Evolutionary conservation across 2,888 invertebrate species (phyloP).

Genomic region (Rotaria socialis): DNA sequence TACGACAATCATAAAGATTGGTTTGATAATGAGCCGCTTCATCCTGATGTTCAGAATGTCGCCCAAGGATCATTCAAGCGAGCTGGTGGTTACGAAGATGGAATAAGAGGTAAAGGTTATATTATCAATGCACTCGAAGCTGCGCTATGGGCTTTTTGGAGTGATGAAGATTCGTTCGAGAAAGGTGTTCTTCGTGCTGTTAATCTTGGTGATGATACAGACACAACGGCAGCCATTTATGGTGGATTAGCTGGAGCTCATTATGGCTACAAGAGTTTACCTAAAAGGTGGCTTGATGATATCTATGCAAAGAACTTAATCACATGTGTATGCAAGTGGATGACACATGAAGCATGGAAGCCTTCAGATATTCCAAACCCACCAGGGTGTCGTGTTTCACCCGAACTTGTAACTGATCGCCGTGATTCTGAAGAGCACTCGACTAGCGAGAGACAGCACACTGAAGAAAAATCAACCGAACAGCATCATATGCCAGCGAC

Average conservation of each 20-base stretch:
- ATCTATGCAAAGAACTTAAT: background rate
- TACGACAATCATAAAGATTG: background rate
- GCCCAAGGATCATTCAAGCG: background rate
- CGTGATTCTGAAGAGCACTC: too few species aligned
- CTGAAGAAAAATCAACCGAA: too few species aligned
- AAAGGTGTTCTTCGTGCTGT: background rate
- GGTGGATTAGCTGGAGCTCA: background rate
- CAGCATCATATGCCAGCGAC: too few species aligned
- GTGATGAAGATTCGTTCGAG: background rate
- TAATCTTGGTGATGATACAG: background rate
- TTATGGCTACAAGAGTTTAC: background rate
- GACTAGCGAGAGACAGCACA: too few species aligned
- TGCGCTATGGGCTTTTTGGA: background rate
- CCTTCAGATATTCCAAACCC: too few species aligned
- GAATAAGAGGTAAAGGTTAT: background rate
- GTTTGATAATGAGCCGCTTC: background rate
- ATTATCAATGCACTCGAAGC: background rate
- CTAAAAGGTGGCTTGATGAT: background rate
- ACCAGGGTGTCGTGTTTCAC: too few species aligned
- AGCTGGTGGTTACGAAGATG: background rate
- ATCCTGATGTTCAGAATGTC: background rate
- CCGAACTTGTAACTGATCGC: too few species aligned
- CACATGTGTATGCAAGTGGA: background rate
- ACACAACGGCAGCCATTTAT: constrained; percentile 1
- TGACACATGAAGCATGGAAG: background rate